These are phyloP conservation scores for Polyploca ridens DNA, from an alignment of 2,888 invertebrate genomes.

Conservation along the genomic window DNA sequence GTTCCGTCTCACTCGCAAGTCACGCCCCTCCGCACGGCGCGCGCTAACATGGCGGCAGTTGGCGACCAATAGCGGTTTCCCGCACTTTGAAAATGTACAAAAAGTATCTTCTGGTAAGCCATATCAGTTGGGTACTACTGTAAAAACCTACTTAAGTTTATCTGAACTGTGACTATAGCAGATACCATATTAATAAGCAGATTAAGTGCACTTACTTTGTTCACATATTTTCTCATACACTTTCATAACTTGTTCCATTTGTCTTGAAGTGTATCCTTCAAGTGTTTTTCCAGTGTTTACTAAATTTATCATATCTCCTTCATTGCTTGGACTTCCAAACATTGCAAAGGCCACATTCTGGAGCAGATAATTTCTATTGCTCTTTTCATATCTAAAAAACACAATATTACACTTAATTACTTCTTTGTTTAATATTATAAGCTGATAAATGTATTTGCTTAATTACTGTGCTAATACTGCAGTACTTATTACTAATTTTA, in stretches of 20 bases:
- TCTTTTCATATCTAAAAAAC: slow-evolving; percentile 78
- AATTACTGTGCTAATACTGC: too few relatives aligned
- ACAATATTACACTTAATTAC: slow-evolving; percentile 20
- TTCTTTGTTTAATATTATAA: too few relatives aligned
- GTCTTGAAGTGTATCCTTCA: slow-evolving; percentile 72
- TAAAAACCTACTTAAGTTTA: not conserved
- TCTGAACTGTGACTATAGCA: not conserved
- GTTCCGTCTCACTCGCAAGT: too few relatives aligned
- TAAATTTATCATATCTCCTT: slow-evolving; percentile 61
- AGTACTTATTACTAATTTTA: too few relatives aligned
- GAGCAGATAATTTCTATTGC: slow-evolving; percentile 75
- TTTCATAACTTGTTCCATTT: slow-evolving; percentile 68
- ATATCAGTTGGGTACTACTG: too few relatives aligned
- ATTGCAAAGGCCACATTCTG: slow-evolving; percentile 84
- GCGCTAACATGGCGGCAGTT: too few relatives aligned
- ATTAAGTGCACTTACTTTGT: slow-evolving; percentile 60
- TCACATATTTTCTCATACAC: slow-evolving; percentile 75
- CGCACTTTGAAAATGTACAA: too few relatives aligned
- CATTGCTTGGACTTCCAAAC: slow-evolving; percentile 78
- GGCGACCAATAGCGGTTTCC: too few relatives aligned
- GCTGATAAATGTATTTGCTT: too few relatives aligned
- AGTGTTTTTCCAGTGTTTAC: slow-evolving; percentile 46
- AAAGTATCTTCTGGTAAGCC: too few relatives aligned
- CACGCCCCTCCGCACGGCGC: too few relatives aligned
- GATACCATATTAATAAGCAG: not conserved